Percentiles rank a stretch among this genome's conserved stretches.
These are phyloP conservation scores for Fundulus diaphanus DNA, from an alignment of 2,797 vertebrate species.

Conservation along the genomic window DNA sequence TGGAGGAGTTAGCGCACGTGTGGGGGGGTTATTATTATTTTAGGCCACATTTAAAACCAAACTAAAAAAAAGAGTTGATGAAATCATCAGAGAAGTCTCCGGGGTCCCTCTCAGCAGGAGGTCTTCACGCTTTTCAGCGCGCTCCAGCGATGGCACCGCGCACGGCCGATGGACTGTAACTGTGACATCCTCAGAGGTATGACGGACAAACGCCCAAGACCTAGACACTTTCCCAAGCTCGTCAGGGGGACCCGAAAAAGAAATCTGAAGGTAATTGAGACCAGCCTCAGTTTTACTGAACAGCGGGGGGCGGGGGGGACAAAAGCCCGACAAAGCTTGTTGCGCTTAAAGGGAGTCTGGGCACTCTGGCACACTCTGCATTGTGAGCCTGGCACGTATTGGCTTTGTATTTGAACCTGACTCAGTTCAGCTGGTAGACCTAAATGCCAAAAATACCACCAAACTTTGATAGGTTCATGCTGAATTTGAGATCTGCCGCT, in stretches of 20 bases:
- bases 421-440: conserved; percentile 25
- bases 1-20: conserved; percentile 60
- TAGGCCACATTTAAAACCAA: conserved; percentile 37
- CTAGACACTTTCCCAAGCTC: conserved; percentile 3
- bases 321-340: conserved; percentile 58
- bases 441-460: conserved; percentile 39
- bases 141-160: conserved; percentile 70
- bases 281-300: conserved; percentile 22
- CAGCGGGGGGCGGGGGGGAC: conserved; percentile 35
- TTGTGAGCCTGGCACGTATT: conserved; percentile 60
- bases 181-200: conserved; percentile 80
- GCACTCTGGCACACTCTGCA: conserved; percentile 71
- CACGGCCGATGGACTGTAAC: conserved; percentile 72
- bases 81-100: conserved; percentile 58
- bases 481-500: background rate
- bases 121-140: conserved; percentile 66
- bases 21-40: conserved; percentile 52
- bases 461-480: background rate
- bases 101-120: conserved; percentile 65
- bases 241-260: conserved; percentile 14
- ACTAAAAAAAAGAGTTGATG: conserved; percentile 50
- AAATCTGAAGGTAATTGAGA: conserved; percentile 29
- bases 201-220: conserved; percentile 42
- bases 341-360: conserved; percentile 51
- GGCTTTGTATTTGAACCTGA: conserved; percentile 62